These are phyloP conservation scores for Cyrtonyx montezumae DNA, from an alignment of 2,113 vertebrate species.

Conservation along the genomic window DNA sequence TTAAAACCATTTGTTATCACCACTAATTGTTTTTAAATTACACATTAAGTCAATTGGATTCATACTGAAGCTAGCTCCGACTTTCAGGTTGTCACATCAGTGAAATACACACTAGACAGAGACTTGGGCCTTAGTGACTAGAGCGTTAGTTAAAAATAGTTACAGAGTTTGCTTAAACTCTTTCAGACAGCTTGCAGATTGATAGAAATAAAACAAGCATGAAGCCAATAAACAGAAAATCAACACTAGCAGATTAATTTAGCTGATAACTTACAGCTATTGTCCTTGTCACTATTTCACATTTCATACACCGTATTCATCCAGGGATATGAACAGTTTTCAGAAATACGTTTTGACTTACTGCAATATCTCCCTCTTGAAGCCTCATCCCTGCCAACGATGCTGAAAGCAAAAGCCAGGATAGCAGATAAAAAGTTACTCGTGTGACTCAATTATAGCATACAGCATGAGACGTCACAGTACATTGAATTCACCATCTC, in stretches of 20 bases:
- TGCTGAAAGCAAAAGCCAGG: slow-evolving; percentile 77
- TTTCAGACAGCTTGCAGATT: slow-evolving; percentile 19
- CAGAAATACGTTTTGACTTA: slow-evolving; percentile 74
- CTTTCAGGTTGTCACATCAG: not conserved
- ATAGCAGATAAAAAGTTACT: not conserved
- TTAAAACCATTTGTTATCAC: slow-evolving; percentile 71
- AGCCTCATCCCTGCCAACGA: slow-evolving; percentile 96
- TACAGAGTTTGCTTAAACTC: slow-evolving; percentile 45
- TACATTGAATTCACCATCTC: not conserved
- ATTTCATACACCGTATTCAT: not conserved
- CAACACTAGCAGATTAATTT: not conserved
- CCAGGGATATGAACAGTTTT: not conserved
- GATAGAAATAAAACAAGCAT: not conserved
- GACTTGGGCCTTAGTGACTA: not conserved
- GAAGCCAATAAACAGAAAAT: not conserved
- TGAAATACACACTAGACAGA: slow-evolving; percentile 7
- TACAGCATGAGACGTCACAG: not conserved
- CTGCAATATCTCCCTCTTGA: slow-evolving; percentile 90
- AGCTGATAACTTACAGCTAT: not conserved
- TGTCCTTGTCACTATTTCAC: not conserved
- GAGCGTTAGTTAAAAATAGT: slow-evolving; percentile 34
- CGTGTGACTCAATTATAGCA: not conserved
- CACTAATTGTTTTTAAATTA: slow-evolving; percentile 76
- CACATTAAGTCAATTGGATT: slow-evolving; percentile 71
- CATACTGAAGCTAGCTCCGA: not conserved